Percentiles rank a stretch among this genome's conserved stretches.
These are phyloP conservation scores for Melanargia galathea DNA, from an alignment of 2,888 invertebrate species.

Conservation along the genomic window DNA sequence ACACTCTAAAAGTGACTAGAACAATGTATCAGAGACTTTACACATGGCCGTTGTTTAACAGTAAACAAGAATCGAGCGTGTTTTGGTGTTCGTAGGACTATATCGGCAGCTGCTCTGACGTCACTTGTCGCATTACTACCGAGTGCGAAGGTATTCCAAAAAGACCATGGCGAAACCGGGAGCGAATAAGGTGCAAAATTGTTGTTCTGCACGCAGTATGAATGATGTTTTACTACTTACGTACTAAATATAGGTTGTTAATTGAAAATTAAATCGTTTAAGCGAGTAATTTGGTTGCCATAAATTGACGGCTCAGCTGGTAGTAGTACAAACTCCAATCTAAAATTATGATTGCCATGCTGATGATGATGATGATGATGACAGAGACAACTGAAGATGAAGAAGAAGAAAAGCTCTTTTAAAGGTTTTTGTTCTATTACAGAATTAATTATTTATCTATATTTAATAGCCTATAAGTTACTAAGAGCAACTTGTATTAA, in stretches of 20 bases:
- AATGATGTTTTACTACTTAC: slow-evolving; percentile 11
- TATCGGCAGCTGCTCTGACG: slow-evolving; percentile 41
- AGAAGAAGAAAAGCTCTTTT: too few species aligned
- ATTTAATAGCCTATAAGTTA: not conserved
- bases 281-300: not conserved
- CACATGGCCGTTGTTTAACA: slow-evolving; percentile 14
- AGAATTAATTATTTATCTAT: too few species aligned
- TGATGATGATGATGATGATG: too few species aligned
- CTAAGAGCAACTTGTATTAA: not conserved
- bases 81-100: slow-evolving; percentile 34
- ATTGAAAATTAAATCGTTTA: slow-evolving; percentile 7
- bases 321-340: too few species aligned
- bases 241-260: slow-evolving; percentile 4
- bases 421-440: too few species aligned
- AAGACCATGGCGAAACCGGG: slow-evolving; percentile 16
- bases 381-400: too few species aligned
- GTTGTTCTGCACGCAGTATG: not conserved
- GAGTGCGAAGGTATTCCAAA: slow-evolving; percentile 23
- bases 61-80: slow-evolving; percentile 35
- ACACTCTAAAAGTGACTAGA: not conserved
- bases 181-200: slow-evolving; percentile 18
- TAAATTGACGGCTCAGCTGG: not conserved
- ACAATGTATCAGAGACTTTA: not conserved
- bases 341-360: too few species aligned
- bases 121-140: slow-evolving; percentile 30